A percentile compares a stretch with the other conserved stretches of the same genome.
Conservation (phyloP, 2,797 vertebrate genomes). For the Tenualosa ilisha region DNA sequence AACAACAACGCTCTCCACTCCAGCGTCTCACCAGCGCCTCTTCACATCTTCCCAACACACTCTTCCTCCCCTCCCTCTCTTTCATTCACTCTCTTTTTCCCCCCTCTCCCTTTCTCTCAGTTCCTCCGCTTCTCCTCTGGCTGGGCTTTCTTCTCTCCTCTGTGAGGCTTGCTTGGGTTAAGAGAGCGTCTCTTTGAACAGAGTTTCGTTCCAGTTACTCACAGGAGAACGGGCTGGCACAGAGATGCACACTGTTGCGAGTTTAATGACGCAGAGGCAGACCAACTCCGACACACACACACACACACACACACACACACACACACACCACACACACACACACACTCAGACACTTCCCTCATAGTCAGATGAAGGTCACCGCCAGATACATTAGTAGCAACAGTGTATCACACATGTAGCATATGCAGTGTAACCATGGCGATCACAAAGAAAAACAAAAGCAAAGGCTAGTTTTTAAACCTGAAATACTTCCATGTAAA, state of each 20-base stretch:
- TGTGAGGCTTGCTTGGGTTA: not conserved
- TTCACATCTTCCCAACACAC: not conserved
- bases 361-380: not conserved
- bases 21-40: not conserved
- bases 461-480: too few relatives aligned
- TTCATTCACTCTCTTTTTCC: not conserved
- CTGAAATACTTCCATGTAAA: too few relatives aligned
- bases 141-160: not conserved
- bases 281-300: not conserved
- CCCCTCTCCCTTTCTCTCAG: too few relatives aligned
- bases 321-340: not conserved
- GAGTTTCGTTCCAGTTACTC: not conserved
- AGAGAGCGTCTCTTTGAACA: too few relatives aligned
- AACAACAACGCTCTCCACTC: not conserved
- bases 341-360: not conserved
- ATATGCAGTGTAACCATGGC: not conserved
- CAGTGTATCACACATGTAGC: not conserved
- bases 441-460: too few relatives aligned
- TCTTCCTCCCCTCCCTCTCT: not conserved
- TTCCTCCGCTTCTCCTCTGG: not conserved
- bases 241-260: not conserved
- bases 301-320: slow-evolving; percentile 25
- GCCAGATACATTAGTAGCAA: not conserved
- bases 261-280: not conserved
- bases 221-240: not conserved